phyloP scores from a whole-genome alignment of 2,113 vertebrate species.

The Peromyscus californicus region DNA sequence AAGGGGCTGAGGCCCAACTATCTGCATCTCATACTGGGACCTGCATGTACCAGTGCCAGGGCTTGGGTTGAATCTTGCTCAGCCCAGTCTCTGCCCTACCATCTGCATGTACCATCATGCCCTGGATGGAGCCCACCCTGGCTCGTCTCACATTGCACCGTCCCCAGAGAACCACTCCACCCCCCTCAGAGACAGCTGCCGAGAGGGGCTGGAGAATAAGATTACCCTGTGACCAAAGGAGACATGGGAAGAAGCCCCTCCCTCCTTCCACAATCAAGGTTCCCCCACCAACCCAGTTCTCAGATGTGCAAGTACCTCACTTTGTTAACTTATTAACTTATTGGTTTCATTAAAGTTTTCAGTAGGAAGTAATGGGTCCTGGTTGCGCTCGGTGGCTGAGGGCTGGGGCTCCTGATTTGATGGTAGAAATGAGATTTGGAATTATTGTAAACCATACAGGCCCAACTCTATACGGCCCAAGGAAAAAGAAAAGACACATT shows the following conservation, averaged over 20 bases:
- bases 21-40: slow-evolving; percentile 68
- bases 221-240: slow-evolving; percentile 83
- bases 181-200: slow-evolving; percentile 46
- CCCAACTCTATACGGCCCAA: not conserved
- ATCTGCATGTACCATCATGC: slow-evolving; percentile 77
- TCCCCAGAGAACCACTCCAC: slow-evolving; percentile 58
- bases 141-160: slow-evolving; percentile 31
- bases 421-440: not conserved
- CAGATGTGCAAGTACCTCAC: slow-evolving; percentile 92
- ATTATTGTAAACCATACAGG: slow-evolving; percentile 16
- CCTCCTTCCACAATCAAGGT: slow-evolving; percentile 69
- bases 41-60: slow-evolving; percentile 76
- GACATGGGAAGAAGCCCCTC: slow-evolving; percentile 60
- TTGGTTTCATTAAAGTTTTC: slow-evolving; percentile 97
- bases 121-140: slow-evolving; percentile 38
- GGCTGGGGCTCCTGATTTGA: not conserved
- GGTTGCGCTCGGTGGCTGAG: slow-evolving; percentile 45
- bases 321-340: slow-evolving; percentile 97
- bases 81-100: slow-evolving; percentile 64
- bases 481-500: not conserved
- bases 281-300: slow-evolving; percentile 82
- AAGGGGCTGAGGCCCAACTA: slow-evolving; percentile 51
- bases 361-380: slow-evolving; percentile 86
- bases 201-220: slow-evolving; percentile 75
- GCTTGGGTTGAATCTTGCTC: slow-evolving; percentile 39